phyloP scores from a whole-genome alignment of 1,140 invertebrate species.

The Ceratosolen fusciceps region DNA sequence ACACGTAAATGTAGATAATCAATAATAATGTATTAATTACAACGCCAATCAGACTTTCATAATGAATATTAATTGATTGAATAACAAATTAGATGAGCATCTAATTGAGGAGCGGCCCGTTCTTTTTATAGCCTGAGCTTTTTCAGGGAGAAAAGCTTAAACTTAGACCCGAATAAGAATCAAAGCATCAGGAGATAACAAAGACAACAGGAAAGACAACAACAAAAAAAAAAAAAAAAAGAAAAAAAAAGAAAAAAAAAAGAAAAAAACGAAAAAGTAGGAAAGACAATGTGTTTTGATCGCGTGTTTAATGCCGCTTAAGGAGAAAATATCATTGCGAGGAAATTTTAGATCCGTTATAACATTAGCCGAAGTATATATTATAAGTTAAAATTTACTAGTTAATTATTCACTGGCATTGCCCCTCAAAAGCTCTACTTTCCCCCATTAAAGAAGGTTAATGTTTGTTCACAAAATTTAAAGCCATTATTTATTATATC shows the following conservation, averaged over 20 bases:
- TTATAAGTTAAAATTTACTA: background rate
- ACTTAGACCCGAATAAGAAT: background rate
- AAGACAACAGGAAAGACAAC: too few relatives aligned
- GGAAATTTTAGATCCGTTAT: background rate
- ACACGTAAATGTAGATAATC: background rate
- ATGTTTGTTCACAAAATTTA: slow-evolving; percentile 8
- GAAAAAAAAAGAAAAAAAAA: too few relatives aligned
- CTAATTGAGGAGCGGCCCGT: background rate
- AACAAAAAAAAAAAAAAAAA: too few relatives aligned
- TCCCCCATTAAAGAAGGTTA: background rate
- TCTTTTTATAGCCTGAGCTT: too few relatives aligned
- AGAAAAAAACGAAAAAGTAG: too few relatives aligned
- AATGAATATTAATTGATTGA: background rate
- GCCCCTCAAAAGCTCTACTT: background rate
- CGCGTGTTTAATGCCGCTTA: background rate
- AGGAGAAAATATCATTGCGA: background rate
- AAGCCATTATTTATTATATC: background rate
- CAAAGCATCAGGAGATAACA: too few relatives aligned
- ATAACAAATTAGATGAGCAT: background rate
- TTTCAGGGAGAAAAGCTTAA: too few relatives aligned
- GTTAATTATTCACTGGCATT: slow-evolving; percentile 2
- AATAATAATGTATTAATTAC: background rate
- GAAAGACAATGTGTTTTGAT: background rate
- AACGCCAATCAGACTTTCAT: background rate
- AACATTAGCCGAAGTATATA: background rate